These are phyloP conservation scores for Parazoanthus darwini DNA, from an alignment of 92 coral and sea anemone genomes.

Conservation along the genomic window DNA sequence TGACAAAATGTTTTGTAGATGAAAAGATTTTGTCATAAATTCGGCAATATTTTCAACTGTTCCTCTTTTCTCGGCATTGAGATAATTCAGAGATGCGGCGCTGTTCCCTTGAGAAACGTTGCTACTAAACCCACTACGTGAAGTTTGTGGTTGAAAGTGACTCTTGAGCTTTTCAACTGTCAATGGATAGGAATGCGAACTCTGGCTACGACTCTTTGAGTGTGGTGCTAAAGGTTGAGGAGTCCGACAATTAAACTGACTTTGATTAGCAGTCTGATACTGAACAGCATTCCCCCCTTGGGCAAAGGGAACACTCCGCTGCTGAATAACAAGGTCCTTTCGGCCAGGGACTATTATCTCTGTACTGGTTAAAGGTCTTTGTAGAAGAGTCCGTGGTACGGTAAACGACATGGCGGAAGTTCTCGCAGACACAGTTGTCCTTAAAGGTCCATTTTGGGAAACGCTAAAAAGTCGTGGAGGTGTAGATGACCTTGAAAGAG, in stretches of 20 bases:
- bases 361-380: constrained; percentile 5
- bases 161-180: background rate
- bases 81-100: background rate
- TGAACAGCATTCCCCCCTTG: background rate
- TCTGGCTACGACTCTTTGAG: background rate
- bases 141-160: background rate
- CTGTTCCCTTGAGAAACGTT: background rate
- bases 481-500: background rate
- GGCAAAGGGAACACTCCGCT: background rate
- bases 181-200: background rate
- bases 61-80: background rate
- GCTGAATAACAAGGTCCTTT: background rate
- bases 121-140: background rate
- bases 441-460: background rate
- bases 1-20: background rate
- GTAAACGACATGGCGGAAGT: background rate
- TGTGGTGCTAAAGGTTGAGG: background rate
- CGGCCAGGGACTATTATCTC: background rate
- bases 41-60: background rate
- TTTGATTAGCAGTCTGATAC: background rate
- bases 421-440: background rate
- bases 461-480: background rate
- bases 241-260: background rate
- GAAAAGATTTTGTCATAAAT: background rate
- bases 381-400: background rate